Conservation (phyloP, 2,888 invertebrate species). For the Volucella inflata region DNA sequence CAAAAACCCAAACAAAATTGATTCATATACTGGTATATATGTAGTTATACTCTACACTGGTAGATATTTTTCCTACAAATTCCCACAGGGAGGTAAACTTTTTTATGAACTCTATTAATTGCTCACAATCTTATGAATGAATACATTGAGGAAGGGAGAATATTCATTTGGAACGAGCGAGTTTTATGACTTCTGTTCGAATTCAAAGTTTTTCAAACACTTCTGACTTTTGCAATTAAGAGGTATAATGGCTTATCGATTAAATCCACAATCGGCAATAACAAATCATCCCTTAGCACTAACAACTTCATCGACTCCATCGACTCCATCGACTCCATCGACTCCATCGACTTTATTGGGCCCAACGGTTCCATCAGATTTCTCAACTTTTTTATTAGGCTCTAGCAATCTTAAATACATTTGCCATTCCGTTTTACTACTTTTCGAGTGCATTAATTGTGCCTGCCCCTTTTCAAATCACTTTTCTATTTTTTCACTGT, state of each 20-base stretch:
- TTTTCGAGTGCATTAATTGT: slow-evolving; percentile 49
- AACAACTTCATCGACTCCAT: background rate
- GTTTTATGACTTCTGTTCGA: slow-evolving; percentile 9
- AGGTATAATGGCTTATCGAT: slow-evolving; percentile 36
- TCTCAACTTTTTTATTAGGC: slow-evolving; percentile 16
- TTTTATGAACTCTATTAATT: too few species aligned
- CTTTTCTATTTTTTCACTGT: slow-evolving; percentile 37
- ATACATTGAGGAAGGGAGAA: too few species aligned
- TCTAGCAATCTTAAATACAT: slow-evolving; percentile 33
- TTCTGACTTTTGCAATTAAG: slow-evolving; percentile 21
- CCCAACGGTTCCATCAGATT: background rate
- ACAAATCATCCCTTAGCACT: slow-evolving; percentile 13
- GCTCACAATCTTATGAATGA: too few species aligned
- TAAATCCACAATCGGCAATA: slow-evolving; percentile 25
- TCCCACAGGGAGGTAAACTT: too few species aligned
- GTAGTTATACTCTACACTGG: too few species aligned
- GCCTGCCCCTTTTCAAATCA: slow-evolving; percentile 34
- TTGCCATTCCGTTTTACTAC: slow-evolving; percentile 28
- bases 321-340: background rate
- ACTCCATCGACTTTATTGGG: background rate
- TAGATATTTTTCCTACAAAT: too few species aligned
- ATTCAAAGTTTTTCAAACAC: slow-evolving; percentile 15
- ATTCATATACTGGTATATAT: too few species aligned
- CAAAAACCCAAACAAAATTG: too few species aligned
- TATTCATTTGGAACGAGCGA: too few species aligned